These are phyloP conservation scores for Sitta europaea DNA, from an alignment of 2,113 vertebrate genomes.

Conservation along the genomic window DNA sequence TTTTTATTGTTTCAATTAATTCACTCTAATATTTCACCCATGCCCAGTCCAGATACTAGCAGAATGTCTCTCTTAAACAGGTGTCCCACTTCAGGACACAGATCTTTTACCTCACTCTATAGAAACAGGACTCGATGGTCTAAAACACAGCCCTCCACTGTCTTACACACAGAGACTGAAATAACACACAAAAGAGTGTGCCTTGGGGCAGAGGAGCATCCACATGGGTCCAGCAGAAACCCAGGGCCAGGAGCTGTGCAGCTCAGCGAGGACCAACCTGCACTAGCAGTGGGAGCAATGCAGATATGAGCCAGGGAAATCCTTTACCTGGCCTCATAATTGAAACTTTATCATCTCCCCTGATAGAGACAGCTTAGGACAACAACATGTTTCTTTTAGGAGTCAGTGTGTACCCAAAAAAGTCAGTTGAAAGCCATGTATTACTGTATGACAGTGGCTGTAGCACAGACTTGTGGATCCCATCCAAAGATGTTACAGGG, in stretches of 20 bases:
- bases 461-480: background rate
- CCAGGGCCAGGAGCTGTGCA: background rate
- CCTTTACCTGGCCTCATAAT: background rate
- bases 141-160: background rate
- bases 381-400: background rate
- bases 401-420: background rate
- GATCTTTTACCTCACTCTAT: background rate
- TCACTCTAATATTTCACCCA: background rate
- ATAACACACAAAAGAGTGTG: background rate
- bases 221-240: background rate
- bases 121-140: background rate
- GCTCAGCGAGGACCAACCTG: background rate
- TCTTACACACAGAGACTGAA: background rate
- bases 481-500: background rate
- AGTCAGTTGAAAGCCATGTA: accelerated
- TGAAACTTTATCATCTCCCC: background rate
- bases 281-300: background rate
- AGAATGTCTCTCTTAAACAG: background rate
- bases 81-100: background rate
- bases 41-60: background rate
- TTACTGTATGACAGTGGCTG: background rate
- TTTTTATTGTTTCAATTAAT: background rate
- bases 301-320: background rate
- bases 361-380: background rate
- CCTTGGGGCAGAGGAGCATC: background rate